Percentiles rank a stretch among this genome's conserved stretches.
Conservation (phyloP, 2,113 vertebrate species). For the Centropus bengalensis region DNA sequence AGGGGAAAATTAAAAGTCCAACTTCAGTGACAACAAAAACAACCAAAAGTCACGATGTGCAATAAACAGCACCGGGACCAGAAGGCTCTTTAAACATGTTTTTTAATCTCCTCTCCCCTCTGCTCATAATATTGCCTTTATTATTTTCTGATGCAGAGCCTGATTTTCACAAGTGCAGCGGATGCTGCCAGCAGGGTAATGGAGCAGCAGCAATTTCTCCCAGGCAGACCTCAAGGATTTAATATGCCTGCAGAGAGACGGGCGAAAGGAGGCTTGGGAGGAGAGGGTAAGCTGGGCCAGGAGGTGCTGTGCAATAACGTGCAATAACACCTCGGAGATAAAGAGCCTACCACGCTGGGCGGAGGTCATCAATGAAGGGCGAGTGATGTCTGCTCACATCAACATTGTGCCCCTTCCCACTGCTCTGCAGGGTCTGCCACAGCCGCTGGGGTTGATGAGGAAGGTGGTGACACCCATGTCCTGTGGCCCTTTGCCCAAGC, state of each 20-base stretch:
- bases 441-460: not conserved
- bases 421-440: not conserved
- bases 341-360: not conserved
- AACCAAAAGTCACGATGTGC: not conserved
- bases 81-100: conserved; percentile 31
- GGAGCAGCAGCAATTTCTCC: conserved; percentile 39
- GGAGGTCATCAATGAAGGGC: not conserved
- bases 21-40: conserved; percentile 27
- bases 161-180: conserved; percentile 49
- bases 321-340: not conserved
- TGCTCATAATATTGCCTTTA: conserved; percentile 57
- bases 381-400: fast-evolving
- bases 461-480: not conserved
- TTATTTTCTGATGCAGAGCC: conserved; percentile 66
- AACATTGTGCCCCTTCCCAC: fast-evolving
- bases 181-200: conserved; percentile 57
- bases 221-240: not conserved
- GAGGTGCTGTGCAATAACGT: not conserved
- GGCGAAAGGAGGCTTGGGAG: not conserved
- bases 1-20: conserved; percentile 45
- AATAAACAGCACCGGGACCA: conserved; percentile 31
- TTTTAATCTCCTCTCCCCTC: conserved; percentile 68
- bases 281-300: not conserved
- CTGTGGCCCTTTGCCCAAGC: not conserved
- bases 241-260: conserved; percentile 5